These are phyloP conservation scores for Ailurus styani DNA, from an alignment of 2,113 vertebrate species.

Conservation along the genomic window DNA sequence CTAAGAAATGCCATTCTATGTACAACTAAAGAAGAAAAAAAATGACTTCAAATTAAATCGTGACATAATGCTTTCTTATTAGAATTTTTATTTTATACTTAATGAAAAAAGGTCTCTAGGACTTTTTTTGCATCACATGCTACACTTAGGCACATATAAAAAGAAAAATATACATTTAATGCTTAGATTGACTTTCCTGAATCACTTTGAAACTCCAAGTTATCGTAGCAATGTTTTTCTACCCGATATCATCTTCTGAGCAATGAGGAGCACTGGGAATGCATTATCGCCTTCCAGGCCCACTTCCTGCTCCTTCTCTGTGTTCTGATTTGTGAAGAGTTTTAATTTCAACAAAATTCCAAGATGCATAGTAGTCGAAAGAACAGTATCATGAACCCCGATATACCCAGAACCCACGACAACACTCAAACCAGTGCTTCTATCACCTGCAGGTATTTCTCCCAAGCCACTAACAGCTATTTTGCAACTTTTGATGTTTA, in stretches of 20 bases:
- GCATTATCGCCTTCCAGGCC: no score
- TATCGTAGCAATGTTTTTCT: not conserved
- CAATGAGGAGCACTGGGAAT: not conserved
- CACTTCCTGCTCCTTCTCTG: not conserved
- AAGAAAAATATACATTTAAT: not conserved
- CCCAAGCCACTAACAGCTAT: not conserved
- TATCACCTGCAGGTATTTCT: not conserved
- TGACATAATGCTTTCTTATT: not conserved
- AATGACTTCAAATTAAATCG: not conserved
- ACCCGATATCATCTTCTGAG: not conserved
- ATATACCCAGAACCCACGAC: not conserved
- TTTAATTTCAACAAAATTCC: not conserved
- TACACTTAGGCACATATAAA: not conserved
- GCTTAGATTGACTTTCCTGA: not conserved
- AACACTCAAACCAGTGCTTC: not conserved
- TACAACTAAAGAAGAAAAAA: not conserved
- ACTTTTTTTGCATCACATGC: not conserved
- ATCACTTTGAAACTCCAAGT: not conserved
- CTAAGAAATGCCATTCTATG: not conserved
- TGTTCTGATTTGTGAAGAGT: not conserved
- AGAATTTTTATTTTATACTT: not conserved
- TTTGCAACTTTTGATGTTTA: slow-evolving; percentile 9
- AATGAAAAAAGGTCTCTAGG: not conserved
- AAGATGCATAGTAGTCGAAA: not conserved
- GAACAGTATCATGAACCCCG: not conserved